phyloP scores from a whole-genome alignment of 2,888 invertebrate genomes.

The Xanthorhoe spadicearia region DNA sequence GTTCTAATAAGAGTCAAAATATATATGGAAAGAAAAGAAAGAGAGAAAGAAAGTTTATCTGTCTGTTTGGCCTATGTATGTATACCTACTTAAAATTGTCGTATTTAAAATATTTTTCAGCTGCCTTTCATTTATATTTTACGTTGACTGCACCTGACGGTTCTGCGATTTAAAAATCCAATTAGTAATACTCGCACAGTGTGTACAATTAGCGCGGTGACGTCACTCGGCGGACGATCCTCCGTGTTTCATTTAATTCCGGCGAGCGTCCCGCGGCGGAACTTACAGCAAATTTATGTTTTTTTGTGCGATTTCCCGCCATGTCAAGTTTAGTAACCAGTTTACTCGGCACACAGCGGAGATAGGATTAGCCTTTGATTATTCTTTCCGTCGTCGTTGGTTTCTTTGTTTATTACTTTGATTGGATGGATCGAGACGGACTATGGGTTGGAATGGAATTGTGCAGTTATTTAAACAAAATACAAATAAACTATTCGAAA shows the following conservation, averaged over 20 bases:
- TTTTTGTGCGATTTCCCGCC: constrained; percentile 14
- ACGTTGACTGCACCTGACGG: not conserved
- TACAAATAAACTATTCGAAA: too few relatives aligned
- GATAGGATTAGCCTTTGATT: not conserved
- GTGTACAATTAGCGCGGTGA: constrained; percentile 8
- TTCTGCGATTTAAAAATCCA: not conserved
- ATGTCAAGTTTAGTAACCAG: not conserved
- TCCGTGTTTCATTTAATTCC: constrained; percentile 52
- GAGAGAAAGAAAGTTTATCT: too few relatives aligned
- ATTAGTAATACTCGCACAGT: not conserved
- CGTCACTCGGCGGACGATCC: constrained; percentile 30
- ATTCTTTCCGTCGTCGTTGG: not conserved
- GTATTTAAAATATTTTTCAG: too few relatives aligned
- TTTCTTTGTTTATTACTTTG: not conserved
- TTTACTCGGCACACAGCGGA: not conserved
- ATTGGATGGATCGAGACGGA: not conserved
- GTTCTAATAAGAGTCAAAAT: too few relatives aligned
- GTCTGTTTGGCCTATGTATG: too few relatives aligned
- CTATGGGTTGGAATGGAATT: not conserved
- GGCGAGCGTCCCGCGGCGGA: not conserved
- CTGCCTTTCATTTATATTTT: not conserved
- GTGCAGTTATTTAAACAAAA: too few relatives aligned
- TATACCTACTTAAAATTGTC: too few relatives aligned
- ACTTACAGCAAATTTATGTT: not conserved
- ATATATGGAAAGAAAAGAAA: too few relatives aligned